These are phyloP conservation scores for Apotomis capreana DNA, from an alignment of 2,888 invertebrate genomes.

Conservation along the genomic window DNA sequence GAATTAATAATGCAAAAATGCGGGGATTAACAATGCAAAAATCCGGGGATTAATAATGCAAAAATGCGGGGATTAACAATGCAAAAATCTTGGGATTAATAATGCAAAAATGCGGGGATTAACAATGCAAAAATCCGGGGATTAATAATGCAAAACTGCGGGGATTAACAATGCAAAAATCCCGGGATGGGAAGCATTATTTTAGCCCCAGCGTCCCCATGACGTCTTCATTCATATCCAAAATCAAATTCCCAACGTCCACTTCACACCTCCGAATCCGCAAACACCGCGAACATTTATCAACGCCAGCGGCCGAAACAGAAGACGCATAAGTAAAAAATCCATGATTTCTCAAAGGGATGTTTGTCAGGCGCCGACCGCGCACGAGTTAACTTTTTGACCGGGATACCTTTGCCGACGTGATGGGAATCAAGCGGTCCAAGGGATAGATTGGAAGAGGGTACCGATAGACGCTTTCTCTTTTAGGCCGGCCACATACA, in stretches of 20 bases:
- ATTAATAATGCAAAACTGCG: too few relatives aligned
- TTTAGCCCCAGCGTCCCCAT: too few relatives aligned
- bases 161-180: too few relatives aligned
- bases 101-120: too few relatives aligned
- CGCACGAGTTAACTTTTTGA: slow-evolving; percentile 45
- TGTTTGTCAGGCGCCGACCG: slow-evolving; percentile 40
- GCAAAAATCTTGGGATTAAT: too few relatives aligned
- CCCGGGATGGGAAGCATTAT: too few relatives aligned
- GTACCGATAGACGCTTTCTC: background rate
- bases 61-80: too few relatives aligned
- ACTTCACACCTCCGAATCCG: slow-evolving; percentile 26
- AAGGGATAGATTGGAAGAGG: slow-evolving; percentile 11
- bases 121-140: too few relatives aligned
- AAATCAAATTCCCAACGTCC: slow-evolving; percentile 2
- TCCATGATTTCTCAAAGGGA: slow-evolving; percentile 45
- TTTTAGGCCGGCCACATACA: too few relatives aligned
- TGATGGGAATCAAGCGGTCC: slow-evolving; percentile 39
- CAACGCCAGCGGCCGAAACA: slow-evolving; percentile 33
- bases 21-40: too few relatives aligned
- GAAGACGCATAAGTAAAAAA: slow-evolving; percentile 42
- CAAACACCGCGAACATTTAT: slow-evolving; percentile 34
- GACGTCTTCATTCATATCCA: background rate
- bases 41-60: too few relatives aligned
- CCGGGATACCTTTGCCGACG: slow-evolving; percentile 44
- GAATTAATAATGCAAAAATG: too few relatives aligned